Conservation (phyloP, 2,797 vertebrate species). For the Alca torda region DNA sequence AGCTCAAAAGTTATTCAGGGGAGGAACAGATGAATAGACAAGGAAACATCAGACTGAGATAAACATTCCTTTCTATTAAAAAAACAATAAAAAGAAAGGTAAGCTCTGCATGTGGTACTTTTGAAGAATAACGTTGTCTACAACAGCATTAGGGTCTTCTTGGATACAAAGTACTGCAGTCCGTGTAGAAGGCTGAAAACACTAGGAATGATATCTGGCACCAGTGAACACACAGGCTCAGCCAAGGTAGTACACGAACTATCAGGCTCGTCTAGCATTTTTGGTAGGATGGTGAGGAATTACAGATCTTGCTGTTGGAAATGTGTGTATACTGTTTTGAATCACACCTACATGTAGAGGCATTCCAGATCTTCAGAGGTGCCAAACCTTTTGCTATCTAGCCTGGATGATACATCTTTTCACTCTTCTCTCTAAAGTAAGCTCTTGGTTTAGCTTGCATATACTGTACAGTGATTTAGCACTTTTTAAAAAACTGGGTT, state of each 20-base stretch:
- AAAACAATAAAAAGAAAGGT: background rate
- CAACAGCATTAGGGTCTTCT: background rate
- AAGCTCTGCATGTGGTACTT: background rate
- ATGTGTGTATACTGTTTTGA: conserved; percentile 52
- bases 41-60: background rate
- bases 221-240: background rate
- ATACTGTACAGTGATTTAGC: conserved; percentile 31
- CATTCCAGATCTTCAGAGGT: conserved; percentile 49
- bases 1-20: background rate
- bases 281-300: conserved; percentile 65
- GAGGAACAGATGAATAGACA: background rate
- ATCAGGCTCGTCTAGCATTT: background rate
- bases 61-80: background rate
- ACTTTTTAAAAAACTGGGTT: background rate
- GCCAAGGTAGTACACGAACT: background rate
- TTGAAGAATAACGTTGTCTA: background rate
- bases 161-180: background rate
- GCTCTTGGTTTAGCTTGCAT: conserved; percentile 39
- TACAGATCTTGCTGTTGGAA: conserved; percentile 60
- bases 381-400: conserved; percentile 36
- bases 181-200: background rate
- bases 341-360: conserved; percentile 53
- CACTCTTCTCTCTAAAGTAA: conserved; percentile 37
- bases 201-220: background rate
- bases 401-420: background rate